Base-by-base conservation (phyloP, 2,888 invertebrate genomes). In the Chloroclystis v-ata region DNA sequence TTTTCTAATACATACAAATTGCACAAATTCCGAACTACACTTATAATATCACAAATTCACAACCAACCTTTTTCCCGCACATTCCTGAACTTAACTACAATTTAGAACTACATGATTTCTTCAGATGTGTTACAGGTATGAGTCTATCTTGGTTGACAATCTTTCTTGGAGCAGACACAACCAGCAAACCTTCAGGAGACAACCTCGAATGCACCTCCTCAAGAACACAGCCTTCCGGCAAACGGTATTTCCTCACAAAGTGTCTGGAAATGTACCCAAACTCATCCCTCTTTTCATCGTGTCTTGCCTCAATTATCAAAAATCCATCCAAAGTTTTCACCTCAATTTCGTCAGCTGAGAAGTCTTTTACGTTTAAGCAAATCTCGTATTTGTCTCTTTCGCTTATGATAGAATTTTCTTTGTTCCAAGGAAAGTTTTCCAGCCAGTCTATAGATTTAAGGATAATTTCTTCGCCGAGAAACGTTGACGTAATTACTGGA, bases 381-480 rank as follows among this genome's bases (percentile, higher is more conserved):
- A 82, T 72, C 60, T 77, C 75, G 48, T 75, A 82, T 50, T 65
- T 75, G 56, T 78, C 72, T 26, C 64, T 65, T 9, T 70, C 65
- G 1, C 52, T 59, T 40, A 61, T 69, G 9, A 75, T 53, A 1
- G 58, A 52, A 30, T 70, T 72, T 42, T 78, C 78, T 49, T 78
- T 72, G 46, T 67, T 65, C 80, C 81, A 80, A 3, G 78, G 79
- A 32, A 80, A 75, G 49, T 78, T 76, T 50, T 78, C 82, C 16
- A 81, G 51, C 81, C 82, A 82, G 50, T 83, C 82, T 37, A 82
- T 73, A 1, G 82, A 82, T 37, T 72, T 70, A 28, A 82, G 54
- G 12, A 81, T 59, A 10, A 78, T 56, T 59, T 83, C 82, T 49
- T 82, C 82, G 1, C 75, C 80, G 54, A 78, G 74, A 46, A 68